Conservation (phyloP, 2,113 vertebrate species). For the Sturnus vulgaris region DNA sequence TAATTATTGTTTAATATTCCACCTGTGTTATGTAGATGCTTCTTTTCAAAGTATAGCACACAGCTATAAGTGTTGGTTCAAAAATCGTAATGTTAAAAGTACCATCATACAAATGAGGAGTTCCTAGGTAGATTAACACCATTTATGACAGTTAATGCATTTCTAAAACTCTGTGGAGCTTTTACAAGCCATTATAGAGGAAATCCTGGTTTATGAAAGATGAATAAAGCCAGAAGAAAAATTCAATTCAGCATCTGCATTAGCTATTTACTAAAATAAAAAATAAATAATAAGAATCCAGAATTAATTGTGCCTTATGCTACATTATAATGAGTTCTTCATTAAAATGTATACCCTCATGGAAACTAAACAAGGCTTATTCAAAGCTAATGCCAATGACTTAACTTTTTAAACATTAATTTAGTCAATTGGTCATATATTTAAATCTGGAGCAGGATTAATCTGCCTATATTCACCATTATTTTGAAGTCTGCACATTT, state of each 20-base stretch:
- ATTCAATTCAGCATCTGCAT: conserved; percentile 59
- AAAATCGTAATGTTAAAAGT: neutral
- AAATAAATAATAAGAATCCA: conserved; percentile 59
- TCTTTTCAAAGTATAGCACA: neutral
- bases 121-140: conserved; percentile 31
- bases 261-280: conserved; percentile 55
- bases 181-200: conserved; percentile 58
- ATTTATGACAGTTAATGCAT: conserved; percentile 47
- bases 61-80: neutral
- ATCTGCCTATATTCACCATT: conserved; percentile 1
- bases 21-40: neutral
- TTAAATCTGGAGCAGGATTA: conserved; percentile 60
- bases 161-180: conserved; percentile 60
- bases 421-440: conserved; percentile 66
- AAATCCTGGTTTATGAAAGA: conserved; percentile 73
- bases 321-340: conserved; percentile 71
- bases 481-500: neutral
- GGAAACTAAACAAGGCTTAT: conserved; percentile 69
- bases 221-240: conserved; percentile 69
- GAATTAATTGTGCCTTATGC: conserved; percentile 72
- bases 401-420: conserved; percentile 63
- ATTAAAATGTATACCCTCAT: conserved; percentile 69
- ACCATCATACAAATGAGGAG: conserved; percentile 1
- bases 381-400: conserved; percentile 60
- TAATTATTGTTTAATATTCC: conserved; percentile 17